These are phyloP conservation scores for Hirundo rustica DNA, from an alignment of 2,797 vertebrate species.

Conservation along the genomic window DNA sequence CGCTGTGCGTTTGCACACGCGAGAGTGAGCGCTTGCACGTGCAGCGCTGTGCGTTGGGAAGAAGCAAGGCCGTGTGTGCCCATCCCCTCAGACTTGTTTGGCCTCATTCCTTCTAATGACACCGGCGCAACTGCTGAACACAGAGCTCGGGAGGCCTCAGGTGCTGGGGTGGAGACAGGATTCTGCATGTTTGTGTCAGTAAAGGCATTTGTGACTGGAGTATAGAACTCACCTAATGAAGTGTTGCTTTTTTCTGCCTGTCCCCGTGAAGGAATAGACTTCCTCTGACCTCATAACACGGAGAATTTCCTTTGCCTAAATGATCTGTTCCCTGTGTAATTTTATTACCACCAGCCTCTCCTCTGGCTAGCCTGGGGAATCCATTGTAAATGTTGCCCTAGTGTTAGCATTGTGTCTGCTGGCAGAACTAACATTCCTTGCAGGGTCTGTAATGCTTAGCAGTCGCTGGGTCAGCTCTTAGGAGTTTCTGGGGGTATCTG, in stretches of 20 bases:
- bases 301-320: not conserved
- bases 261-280: not conserved
- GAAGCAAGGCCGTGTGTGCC: accelerated
- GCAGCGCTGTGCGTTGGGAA: not conserved
- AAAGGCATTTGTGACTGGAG: not conserved
- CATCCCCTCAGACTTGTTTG: not conserved
- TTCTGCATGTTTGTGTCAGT: not conserved
- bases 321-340: not conserved
- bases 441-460: not conserved
- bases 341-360: not conserved
- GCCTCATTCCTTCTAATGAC: not conserved
- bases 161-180: not conserved
- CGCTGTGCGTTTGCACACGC: not conserved
- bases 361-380: not conserved
- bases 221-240: not conserved
- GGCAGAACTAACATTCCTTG: not conserved
- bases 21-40: accelerated
- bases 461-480: not conserved
- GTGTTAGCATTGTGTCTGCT: not conserved
- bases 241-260: not conserved
- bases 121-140: not conserved
- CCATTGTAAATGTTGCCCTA: not conserved
- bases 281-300: not conserved
- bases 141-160: not conserved
- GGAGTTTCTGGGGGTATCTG: not conserved